Evolutionary conservation across 2,888 invertebrate genomes (phyloP).

Genomic region (Ectemnius lituratus): DNA sequence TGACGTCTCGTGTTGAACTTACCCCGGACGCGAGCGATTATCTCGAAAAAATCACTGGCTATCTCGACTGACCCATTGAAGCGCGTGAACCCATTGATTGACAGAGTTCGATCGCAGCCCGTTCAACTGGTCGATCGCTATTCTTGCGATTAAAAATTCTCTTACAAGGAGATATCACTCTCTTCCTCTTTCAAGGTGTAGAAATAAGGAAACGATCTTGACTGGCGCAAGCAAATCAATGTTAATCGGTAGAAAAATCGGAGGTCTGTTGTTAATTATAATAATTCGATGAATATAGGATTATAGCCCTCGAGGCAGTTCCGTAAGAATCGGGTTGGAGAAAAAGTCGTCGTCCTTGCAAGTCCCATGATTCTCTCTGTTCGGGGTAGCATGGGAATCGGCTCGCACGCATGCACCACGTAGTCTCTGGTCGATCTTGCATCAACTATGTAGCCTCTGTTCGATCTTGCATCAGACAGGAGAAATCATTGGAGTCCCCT

Average conservation of each 20-base stretch:
- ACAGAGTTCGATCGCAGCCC: slow-evolving; percentile 10
- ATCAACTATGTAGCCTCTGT: slow-evolving; percentile 38
- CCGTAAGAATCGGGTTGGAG: neutral
- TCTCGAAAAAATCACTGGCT: slow-evolving; percentile 25
- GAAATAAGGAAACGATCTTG: slow-evolving; percentile 22
- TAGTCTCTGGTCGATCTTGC: slow-evolving; percentile 46
- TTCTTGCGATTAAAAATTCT: neutral
- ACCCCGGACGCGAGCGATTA: neutral
- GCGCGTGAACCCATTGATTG: slow-evolving; percentile 18
- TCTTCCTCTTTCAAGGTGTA: slow-evolving; percentile 8
- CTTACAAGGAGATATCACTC: no score
- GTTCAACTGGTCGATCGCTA: neutral
- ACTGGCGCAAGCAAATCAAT: neutral
- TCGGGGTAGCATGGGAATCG: slow-evolving; percentile 10
- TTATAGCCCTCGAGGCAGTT: slow-evolving; percentile 34
- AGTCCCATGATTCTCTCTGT: slow-evolving; percentile 19
- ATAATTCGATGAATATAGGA: slow-evolving; percentile 38
- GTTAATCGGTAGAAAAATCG: neutral
- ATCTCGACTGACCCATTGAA: slow-evolving; percentile 37
- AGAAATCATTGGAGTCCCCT: slow-evolving; percentile 21
- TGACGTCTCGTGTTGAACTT: slow-evolving; percentile 11
- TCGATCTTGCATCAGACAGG: slow-evolving; percentile 5
- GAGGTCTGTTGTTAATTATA: slow-evolving; percentile 27
- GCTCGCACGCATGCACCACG: slow-evolving; percentile 22
- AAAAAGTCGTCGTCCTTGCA: slow-evolving; percentile 51